phyloP scores from a whole-genome alignment of 2,888 invertebrate species.

The Acrocyrtus sp. region DNA sequence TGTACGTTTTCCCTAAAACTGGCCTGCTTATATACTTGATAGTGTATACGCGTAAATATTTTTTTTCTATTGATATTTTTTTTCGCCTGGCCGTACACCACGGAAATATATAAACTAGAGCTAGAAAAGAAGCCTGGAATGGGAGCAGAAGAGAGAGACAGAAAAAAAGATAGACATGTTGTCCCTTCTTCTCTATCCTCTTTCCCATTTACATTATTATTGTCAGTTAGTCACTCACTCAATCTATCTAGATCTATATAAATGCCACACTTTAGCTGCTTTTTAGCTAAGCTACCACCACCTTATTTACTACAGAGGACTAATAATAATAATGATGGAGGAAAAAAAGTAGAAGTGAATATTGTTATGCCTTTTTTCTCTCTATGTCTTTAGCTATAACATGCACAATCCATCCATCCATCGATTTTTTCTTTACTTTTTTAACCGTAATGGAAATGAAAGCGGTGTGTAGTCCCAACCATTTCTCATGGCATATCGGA shows the following conservation, averaged over 20 bases:
- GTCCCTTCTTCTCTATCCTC: constrained; percentile 20
- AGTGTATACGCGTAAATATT: neutral
- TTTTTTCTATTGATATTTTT: constrained; percentile 22
- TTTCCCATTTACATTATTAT: constrained; percentile 28
- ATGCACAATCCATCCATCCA: neutral
- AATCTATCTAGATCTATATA: constrained; percentile 18
- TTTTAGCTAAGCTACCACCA: constrained; percentile 21
- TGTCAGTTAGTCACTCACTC: constrained; percentile 48
- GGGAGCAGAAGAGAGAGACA: constrained; percentile 12
- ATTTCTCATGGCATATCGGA: neutral
- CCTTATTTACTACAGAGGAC: constrained; percentile 42
- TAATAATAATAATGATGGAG: constrained; percentile 38
- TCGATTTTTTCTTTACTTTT: neutral
- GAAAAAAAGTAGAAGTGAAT: constrained; percentile 4
- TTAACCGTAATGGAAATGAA: neutral
- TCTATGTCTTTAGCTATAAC: no score
- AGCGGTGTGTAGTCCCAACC: neutral
- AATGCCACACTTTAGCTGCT: neutral
- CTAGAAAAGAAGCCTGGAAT: constrained; percentile 5
- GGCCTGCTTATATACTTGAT: neutral
- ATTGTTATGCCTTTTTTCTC: constrained; percentile 6
- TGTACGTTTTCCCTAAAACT: neutral
- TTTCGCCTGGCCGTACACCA: no score
- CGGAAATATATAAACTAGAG: constrained; percentile 38
- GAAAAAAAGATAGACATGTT: constrained; percentile 31